Evolutionary conservation across 2,113 vertebrate genomes (phyloP).

Genomic region (Leptobrachium ailaonicum): DNA sequence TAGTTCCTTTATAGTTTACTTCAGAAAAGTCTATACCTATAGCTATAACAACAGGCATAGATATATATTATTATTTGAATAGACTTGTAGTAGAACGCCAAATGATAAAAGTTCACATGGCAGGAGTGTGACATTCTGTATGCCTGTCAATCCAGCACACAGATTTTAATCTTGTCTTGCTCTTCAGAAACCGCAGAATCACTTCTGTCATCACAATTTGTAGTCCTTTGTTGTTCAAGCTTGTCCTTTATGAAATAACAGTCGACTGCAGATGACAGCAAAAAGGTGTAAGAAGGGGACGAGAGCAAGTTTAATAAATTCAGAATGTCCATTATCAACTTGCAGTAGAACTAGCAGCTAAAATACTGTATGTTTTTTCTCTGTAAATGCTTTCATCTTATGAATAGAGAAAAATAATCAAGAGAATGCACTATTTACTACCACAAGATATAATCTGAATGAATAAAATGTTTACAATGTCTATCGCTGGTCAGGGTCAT

Average conservation of each 20-base stretch:
- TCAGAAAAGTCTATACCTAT: too few species aligned
- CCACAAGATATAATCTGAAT: background rate
- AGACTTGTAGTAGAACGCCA: too few species aligned
- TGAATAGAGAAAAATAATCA: background rate
- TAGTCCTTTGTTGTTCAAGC: background rate
- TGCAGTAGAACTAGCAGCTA: background rate
- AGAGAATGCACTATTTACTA: background rate
- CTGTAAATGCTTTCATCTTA: background rate
- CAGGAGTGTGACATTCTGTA: background rate
- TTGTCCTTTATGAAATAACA: constrained; percentile 5
- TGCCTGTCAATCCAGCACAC: background rate
- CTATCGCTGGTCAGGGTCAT: background rate
- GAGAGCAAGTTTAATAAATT: background rate
- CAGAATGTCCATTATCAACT: background rate
- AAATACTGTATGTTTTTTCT: background rate
- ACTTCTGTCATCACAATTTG: constrained; percentile 3
- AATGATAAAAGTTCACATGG: background rate
- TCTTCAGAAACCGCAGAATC: background rate
- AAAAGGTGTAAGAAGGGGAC: background rate
- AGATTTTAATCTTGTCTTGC: background rate
- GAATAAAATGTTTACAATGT: background rate
- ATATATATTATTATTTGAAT: too few species aligned
- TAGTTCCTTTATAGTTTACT: too few species aligned
- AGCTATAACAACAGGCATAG: too few species aligned
- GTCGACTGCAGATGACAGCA: background rate